Evolutionary conservation across 2,797 vertebrate species (phyloP).

Genomic region (Holocentrus rufus): DNA sequence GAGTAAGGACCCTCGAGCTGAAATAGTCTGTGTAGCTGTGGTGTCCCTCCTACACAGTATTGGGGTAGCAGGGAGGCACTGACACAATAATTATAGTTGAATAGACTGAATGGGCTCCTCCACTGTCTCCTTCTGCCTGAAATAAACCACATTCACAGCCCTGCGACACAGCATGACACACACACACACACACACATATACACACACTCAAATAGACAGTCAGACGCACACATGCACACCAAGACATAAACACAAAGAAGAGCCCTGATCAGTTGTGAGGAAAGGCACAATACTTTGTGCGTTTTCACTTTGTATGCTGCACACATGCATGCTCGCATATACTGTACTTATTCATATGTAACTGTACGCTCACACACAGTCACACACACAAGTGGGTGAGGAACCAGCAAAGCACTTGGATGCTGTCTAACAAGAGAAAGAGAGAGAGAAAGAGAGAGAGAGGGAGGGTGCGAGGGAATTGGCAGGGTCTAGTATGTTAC

Average conservation of each 20-base stretch:
- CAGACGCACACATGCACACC: background rate
- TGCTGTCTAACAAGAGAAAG: background rate
- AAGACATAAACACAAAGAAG: slow-evolving; percentile 9
- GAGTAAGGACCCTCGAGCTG: slow-evolving; percentile 36
- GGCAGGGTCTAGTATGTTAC: too few species aligned
- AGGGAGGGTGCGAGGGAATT: too few species aligned
- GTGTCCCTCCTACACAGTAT: slow-evolving; percentile 67
- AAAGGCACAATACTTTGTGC: background rate
- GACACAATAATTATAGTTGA: slow-evolving; percentile 82
- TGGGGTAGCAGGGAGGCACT: slow-evolving; percentile 64
- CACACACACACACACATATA: slow-evolving; percentile 25
- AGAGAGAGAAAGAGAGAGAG: background rate
- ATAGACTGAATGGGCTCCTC: slow-evolving; percentile 72
- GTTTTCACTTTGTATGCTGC: too few species aligned
- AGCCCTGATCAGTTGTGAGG: slow-evolving; percentile 4
- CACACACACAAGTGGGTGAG: background rate
- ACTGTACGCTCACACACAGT: background rate
- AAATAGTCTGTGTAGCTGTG: slow-evolving; percentile 48
- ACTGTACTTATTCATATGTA: slow-evolving; percentile 23
- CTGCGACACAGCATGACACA: slow-evolving; percentile 44
- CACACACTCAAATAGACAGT: slow-evolving; percentile 18
- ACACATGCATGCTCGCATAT: background rate
- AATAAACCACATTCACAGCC: slow-evolving; percentile 72
- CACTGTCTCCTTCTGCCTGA: slow-evolving; percentile 66
- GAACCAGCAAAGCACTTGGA: background rate